phyloP scores from a whole-genome alignment of 2,113 vertebrate species.

The Osmerus eperlanus region DNA sequence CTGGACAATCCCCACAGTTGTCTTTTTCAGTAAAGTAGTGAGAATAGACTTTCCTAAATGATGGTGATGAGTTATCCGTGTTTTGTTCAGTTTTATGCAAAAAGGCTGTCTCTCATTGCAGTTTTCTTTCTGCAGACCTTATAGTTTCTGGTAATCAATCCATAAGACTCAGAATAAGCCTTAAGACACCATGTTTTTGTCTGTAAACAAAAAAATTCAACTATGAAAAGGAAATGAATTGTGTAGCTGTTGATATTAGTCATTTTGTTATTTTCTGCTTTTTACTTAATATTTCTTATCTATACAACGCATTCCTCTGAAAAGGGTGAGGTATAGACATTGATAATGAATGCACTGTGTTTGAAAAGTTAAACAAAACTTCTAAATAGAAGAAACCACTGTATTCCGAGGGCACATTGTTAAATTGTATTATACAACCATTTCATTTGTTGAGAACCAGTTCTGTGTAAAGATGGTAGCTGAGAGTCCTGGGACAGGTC shows the following conservation, averaged over 20 bases:
- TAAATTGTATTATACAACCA: slow-evolving; percentile 56
- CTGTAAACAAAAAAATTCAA: slow-evolving; percentile 51
- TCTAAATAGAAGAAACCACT: slow-evolving; percentile 45
- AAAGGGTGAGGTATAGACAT: slow-evolving; percentile 34
- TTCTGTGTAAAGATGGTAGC: slow-evolving; percentile 60
- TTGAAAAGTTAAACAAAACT: slow-evolving; percentile 40
- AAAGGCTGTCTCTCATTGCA: slow-evolving; percentile 48
- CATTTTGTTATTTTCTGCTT: slow-evolving; percentile 60
- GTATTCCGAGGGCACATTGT: slow-evolving; percentile 58
- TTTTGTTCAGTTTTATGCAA: slow-evolving; percentile 46
- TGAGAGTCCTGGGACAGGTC: slow-evolving; percentile 53
- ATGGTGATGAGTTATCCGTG: slow-evolving; percentile 45
- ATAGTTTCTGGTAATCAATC: slow-evolving; percentile 45
- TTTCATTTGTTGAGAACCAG: slow-evolving; percentile 48
- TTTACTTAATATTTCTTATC: slow-evolving; percentile 65
- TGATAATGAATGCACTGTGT: slow-evolving; percentile 50
- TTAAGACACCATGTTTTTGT: slow-evolving; percentile 71
- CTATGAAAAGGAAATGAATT: slow-evolving; percentile 51
- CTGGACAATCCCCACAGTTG: slow-evolving; percentile 8
- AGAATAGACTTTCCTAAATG: slow-evolving; percentile 49
- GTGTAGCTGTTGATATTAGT: slow-evolving; percentile 65
- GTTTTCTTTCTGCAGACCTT: slow-evolving; percentile 49
- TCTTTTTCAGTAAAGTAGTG: slow-evolving; percentile 50
- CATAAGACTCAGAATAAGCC: slow-evolving; percentile 67
- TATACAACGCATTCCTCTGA: slow-evolving; percentile 60